Conservation (phyloP, 2,888 invertebrate species). For the Choristoneura rosaceana region DNA sequence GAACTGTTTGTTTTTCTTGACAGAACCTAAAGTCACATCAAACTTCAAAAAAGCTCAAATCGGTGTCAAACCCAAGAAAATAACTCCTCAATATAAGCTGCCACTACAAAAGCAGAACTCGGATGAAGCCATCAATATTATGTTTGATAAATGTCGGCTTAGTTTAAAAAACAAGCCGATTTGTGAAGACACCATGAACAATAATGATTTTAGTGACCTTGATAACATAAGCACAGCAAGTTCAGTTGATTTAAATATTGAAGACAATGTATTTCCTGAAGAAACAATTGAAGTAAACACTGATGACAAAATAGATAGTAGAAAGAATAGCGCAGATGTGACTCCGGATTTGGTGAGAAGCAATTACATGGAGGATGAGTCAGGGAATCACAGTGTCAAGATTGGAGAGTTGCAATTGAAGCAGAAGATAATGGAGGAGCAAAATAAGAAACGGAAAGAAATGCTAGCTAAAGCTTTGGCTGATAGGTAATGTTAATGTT, state of each 20-base stretch:
- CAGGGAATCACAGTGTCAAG: conserved; percentile 79
- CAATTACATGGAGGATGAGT: conserved; percentile 71
- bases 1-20: conserved; percentile 35
- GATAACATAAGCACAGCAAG: conserved; percentile 44
- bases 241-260: conserved; percentile 25
- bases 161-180: conserved; percentile 63
- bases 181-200: conserved; percentile 44
- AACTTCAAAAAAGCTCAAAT: conserved; percentile 60
- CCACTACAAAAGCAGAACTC: conserved; percentile 59
- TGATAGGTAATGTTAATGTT: conserved; percentile 86
- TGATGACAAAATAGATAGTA: conserved; percentile 46
- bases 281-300: conserved; percentile 46
- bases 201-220: conserved; percentile 45
- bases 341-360: conserved; percentile 69
- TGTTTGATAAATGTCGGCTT: conserved; percentile 76
- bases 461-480: conserved; percentile 90
- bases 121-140: conserved; percentile 68
- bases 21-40: conserved; percentile 51
- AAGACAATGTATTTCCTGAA: conserved; percentile 45
- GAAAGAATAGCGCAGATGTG: conserved; percentile 54
- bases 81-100: conserved; percentile 56
- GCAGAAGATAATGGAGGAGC: conserved; percentile 91
- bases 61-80: conserved; percentile 56
- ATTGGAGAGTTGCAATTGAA: conserved; percentile 88
- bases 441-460: conserved; percentile 91